Percentiles rank a stretch among this genome's conserved stretches.
Conservation (phyloP, 2,113 vertebrate genomes). For the Macquaria australasica region DNA sequence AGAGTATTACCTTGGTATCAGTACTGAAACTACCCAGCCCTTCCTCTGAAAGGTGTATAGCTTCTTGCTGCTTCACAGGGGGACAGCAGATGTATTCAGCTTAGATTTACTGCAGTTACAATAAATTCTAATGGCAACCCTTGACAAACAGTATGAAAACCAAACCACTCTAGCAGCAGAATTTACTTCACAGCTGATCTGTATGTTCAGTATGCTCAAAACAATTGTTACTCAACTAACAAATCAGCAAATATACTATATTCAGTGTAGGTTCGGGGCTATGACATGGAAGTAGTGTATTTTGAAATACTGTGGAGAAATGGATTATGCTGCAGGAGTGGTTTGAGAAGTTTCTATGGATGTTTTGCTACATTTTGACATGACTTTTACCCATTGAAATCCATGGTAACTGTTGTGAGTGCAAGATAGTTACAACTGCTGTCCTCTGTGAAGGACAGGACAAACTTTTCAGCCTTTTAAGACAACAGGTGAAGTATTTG, state of each 20-base stretch:
- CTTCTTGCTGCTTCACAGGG: neutral
- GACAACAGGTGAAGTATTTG: neutral
- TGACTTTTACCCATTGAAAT: neutral
- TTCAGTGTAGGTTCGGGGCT: neutral
- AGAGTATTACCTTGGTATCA: neutral
- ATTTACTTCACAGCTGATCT: constrained; percentile 3
- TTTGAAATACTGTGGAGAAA: neutral
- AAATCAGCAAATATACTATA: neutral
- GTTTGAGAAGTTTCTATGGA: neutral
- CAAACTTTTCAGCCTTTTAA: neutral
- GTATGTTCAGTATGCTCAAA: neutral
- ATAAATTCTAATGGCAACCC: neutral
- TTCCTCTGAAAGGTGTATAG: neutral
- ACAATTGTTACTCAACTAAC: neutral
- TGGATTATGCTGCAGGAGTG: neutral
- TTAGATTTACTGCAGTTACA: neutral
- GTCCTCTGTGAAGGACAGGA: neutral
- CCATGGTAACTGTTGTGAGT: neutral
- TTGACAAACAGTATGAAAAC: neutral
- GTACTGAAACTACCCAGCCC: neutral
- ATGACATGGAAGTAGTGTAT: neutral
- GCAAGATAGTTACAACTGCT: neutral
- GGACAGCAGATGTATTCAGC: neutral
- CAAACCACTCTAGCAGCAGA: neutral
- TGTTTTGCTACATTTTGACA: neutral